Evolutionary conservation across 2,888 invertebrate genomes (phyloP), one percentile per base, ranked within the genome.

Genomic region (Oeneis ivallda): DNA sequence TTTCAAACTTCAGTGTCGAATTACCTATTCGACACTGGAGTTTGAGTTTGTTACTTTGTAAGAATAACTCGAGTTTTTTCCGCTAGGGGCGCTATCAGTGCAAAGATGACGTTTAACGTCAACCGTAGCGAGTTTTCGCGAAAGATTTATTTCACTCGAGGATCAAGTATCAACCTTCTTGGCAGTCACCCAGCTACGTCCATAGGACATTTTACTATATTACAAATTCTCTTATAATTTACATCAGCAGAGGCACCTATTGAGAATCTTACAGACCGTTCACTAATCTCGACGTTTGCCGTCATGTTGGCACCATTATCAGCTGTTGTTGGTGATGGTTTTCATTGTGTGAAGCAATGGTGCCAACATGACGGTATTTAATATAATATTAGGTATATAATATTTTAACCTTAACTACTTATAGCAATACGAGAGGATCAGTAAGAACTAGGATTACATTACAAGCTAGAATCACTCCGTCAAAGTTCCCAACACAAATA

Each of bases 401-500:
- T 43, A 43, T 17, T 39, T 37, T 41, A 56, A 37, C 37, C 54
- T 54, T 54, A 54, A 54, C 11, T 43, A 26, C 26, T n/a, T n/a
- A n/a, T 26, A 54, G 17, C 53, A 53, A 32, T 53, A 62, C 52
- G 41, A 47, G 39, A 54, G 34, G 19, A 62, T 62, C 17, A 53
- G 52, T 53, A 54, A 54, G 34, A 54, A 34, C 37, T 62, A 62
- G 32, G 9, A 34, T 62, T 54, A 37, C 37, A 26, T 9, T 37
- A 62, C 49, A 17, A 17, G 37, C 49, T 52, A 59, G 11, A 62
- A 70, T 64, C 65, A 53, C 62, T 68, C 67, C 72, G 61, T 66
- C 65, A 66, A 71, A 76, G 76, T 75, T 72, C 72, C 78, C 77
- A 87, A 86, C 86, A 83, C 81, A 86, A 85, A 82, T 86, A 87